Base-by-base conservation (phyloP, 2,113 vertebrate species). In the mouse (Mus musculus) region DNA sequence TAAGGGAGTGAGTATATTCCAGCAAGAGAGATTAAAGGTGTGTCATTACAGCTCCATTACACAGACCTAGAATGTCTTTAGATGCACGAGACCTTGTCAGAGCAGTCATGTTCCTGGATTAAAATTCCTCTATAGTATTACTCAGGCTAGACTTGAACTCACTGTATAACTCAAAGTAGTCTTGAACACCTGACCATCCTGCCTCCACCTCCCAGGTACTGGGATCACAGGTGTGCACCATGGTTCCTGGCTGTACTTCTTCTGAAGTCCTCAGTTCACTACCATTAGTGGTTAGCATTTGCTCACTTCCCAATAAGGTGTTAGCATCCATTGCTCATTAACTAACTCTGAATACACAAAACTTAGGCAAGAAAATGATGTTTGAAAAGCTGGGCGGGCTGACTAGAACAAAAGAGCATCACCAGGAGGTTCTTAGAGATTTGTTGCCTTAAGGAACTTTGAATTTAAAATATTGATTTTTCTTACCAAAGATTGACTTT, bases 401-500 rank as follows among this genome's bases (percentile, higher is more conserved):
- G 24, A 85, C 49, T 22, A 54, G 59, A 89, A 59, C 88, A 22
- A 39, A 56, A 59, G 75, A 84, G 39, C 85, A 63, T 30, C 54
- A 63, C 46, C 14, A 26, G 49, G 65, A 65, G 8, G 5, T 78
- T 77, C 54, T 82, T 81, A 56, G 2, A n/a, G 39, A 88, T 82
- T 81, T 85, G 59, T 90, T 86, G 46, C 88, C 90, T 81, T 49
- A 67, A 94, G 33, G 49, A 67, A 96, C 89, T 90, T 91, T 93
- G 59, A 73, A 3, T 93, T 93, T 97, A 78, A 94, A 89, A 71
- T 85, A 36, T 22, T 92, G 49, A 76, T 80, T 96, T 96, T 86
- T 28, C 88, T 56, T 94, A 89, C 54, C 28, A 61, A 95, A 92
- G 88, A 94, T 69, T 98, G 90, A 89, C 69, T 94, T 89, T 95